These are phyloP conservation scores for Pachyuromys duprasi DNA, from an alignment of 2,797 vertebrate species.

Conservation along the genomic window DNA sequence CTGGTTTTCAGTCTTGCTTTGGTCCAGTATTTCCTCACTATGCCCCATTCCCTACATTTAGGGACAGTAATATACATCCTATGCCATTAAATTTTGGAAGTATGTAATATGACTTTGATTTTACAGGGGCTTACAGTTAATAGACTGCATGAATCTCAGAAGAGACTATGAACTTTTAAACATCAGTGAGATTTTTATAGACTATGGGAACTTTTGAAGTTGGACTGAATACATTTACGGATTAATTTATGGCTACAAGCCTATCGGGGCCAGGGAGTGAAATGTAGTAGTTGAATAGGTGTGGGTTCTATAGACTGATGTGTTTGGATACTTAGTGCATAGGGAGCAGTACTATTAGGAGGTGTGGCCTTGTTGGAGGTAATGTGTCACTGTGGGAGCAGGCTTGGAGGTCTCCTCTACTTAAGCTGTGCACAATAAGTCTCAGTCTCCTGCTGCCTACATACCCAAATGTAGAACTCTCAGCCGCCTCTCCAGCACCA, in stretches of 20 bases:
- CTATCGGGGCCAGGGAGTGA: not conserved
- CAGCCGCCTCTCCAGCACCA: not conserved
- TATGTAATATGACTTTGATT: not conserved
- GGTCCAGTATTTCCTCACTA: not conserved
- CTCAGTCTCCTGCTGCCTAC: not conserved
- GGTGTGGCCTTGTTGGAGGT: not conserved
- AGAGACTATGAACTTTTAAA: not conserved
- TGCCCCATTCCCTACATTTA: not conserved
- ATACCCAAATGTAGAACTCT: not conserved
- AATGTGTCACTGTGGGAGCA: not conserved
- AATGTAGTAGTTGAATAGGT: not conserved
- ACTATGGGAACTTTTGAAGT: not conserved
- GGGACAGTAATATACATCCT: not conserved
- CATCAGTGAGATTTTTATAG: not conserved
- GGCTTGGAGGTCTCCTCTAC: not conserved
- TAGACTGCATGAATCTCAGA: not conserved
- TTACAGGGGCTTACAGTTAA: not conserved
- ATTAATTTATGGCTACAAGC: not conserved
- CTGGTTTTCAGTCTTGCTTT: not conserved
- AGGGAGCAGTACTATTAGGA: not conserved
- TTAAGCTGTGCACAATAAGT: not conserved
- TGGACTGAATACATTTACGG: not conserved
- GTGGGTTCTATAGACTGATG: not conserved
- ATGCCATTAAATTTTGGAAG: not conserved
- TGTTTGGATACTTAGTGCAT: not conserved